Base-by-base conservation (phyloP, 2,888 invertebrate species). In the Physocephala rufipes region DNA sequence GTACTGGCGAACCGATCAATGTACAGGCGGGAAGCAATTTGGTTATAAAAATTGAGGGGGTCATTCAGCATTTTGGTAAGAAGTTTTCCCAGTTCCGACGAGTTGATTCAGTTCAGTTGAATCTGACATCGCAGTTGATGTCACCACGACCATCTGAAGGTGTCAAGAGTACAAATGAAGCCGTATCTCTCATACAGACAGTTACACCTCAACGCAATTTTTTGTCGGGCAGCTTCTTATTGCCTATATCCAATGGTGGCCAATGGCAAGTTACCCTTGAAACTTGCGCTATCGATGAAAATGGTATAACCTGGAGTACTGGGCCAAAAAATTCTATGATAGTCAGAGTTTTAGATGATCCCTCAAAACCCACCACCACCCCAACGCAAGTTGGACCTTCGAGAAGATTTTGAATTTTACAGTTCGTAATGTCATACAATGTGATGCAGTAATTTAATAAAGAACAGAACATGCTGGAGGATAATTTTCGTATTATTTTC, bases 11-110 rank as follows among this genome's bases (percentile, higher is more conserved):
- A 78, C 93, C 93, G 62, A 93, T 96, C 63, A 89, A 92, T 74
- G 91, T 97, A 49, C 93, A 93, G 73, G 90, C 92, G 55, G 93
- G 94, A 69, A 93, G 95, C 77, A 93, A 95, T 77, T 89, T 97
- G 72, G 95, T 96, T 1, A 90, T 97, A 28, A 96, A 96, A 87
- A 94, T 97, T 2, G 97, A 97, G 86, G 97, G 97, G 0, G 96
- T 98, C 1, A 90, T 97, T 63, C 92, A 93, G 78, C 92, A 92
- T 77, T 85, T 83, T 66, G 92, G 91, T 28, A 89, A 88, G 75
- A 87, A 88, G 72, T 90, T 91, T 7, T 91, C 92, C 5, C 84
- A 92, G 15, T 93, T 91, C 82, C 88, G 94, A 49, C 89, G 90
- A 79, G 91, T 95, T 74, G 88, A 90, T 76, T 90, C 91, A 73